phyloP scores from a whole-genome alignment of 2,888 invertebrate genomes.

The Hypolimnas misippus region DNA sequence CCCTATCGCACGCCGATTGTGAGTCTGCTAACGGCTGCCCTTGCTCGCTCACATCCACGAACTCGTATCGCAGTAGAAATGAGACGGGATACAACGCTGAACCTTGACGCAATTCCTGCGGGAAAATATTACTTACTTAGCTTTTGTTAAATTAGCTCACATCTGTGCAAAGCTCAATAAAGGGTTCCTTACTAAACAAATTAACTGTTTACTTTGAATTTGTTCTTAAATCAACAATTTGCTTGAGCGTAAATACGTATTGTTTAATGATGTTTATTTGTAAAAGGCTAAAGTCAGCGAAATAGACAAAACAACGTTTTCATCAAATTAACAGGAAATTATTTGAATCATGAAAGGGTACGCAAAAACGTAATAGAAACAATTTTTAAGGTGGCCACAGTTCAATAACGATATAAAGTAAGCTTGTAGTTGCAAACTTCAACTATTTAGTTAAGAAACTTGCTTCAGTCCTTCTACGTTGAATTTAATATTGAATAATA shows the following conservation, averaged over 20 bases:
- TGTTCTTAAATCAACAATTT: slow-evolving; percentile 24
- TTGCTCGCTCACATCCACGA: slow-evolving; percentile 89
- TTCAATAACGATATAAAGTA: slow-evolving; percentile 49
- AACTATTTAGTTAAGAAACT: slow-evolving; percentile 80
- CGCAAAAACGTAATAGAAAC: background rate
- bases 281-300: slow-evolving; percentile 3
- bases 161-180: slow-evolving; percentile 31
- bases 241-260: slow-evolving; percentile 4
- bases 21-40: slow-evolving; percentile 84
- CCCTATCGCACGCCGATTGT: slow-evolving; percentile 86
- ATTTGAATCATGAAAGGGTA: background rate
- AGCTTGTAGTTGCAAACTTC: slow-evolving; percentile 66
- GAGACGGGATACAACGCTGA: slow-evolving; percentile 90
- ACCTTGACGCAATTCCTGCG: slow-evolving; percentile 88
- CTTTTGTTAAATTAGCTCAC: slow-evolving; percentile 32
- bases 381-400: slow-evolving; percentile 24
- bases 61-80: slow-evolving; percentile 92
- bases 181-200: slow-evolving; percentile 25
- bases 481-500: slow-evolving; percentile 83
- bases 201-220: slow-evolving; percentile 35
- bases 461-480: slow-evolving; percentile 71
- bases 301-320: background rate
- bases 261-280: slow-evolving; percentile 13
- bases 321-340: background rate
- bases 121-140: slow-evolving; percentile 41